These are phyloP conservation scores for Andricus curvator DNA, from an alignment of 2,888 invertebrate genomes.

Conservation along the genomic window DNA sequence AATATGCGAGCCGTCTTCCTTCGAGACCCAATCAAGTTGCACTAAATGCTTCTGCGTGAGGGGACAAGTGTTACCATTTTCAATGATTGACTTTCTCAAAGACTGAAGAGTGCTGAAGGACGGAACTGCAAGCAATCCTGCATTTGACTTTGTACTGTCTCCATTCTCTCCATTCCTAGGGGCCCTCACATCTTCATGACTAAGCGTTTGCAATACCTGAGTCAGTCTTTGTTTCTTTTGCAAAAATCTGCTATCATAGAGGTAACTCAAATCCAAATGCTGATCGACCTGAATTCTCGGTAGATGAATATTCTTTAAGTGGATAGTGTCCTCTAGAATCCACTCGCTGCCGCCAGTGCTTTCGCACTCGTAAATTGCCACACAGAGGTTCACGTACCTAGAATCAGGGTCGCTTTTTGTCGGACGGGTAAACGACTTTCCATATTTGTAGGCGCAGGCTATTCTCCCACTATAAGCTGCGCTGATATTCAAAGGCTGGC, in stretches of 20 bases:
- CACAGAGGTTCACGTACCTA: slow-evolving; percentile 92
- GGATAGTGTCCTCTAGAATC: slow-evolving; percentile 97
- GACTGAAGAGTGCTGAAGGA: slow-evolving; percentile 95
- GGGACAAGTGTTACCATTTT: slow-evolving; percentile 94
- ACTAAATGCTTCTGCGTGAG: slow-evolving; percentile 95
- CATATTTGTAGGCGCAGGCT: slow-evolving; percentile 97
- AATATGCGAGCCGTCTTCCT: slow-evolving; percentile 99
- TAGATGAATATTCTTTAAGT: slow-evolving; percentile 93
- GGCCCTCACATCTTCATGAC: slow-evolving; percentile 86
- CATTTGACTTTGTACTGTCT: slow-evolving; percentile 78
- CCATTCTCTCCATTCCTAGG: slow-evolving; percentile 81
- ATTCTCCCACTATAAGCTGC: slow-evolving; percentile 98
- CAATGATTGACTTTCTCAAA: slow-evolving; percentile 91
- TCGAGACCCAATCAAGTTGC: slow-evolving; percentile 99
- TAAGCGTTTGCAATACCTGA: slow-evolving; percentile 89
- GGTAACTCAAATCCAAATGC: slow-evolving; percentile 89
- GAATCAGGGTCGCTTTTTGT: slow-evolving; percentile 88
- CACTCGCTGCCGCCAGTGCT: slow-evolving; percentile 97
- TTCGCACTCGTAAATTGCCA: slow-evolving; percentile 99
- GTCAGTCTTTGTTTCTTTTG: slow-evolving; percentile 91
- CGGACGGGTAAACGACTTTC: slow-evolving; percentile 91
- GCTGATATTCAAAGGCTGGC: slow-evolving; percentile 94
- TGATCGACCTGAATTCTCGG: slow-evolving; percentile 90
- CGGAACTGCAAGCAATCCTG: slow-evolving; percentile 89
- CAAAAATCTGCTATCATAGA: slow-evolving; percentile 88